Evolutionary conservation across 2,888 invertebrate genomes (phyloP), one percentile per base, ranked within the genome.

Genomic region (Drosophila paramelanica): DNA sequence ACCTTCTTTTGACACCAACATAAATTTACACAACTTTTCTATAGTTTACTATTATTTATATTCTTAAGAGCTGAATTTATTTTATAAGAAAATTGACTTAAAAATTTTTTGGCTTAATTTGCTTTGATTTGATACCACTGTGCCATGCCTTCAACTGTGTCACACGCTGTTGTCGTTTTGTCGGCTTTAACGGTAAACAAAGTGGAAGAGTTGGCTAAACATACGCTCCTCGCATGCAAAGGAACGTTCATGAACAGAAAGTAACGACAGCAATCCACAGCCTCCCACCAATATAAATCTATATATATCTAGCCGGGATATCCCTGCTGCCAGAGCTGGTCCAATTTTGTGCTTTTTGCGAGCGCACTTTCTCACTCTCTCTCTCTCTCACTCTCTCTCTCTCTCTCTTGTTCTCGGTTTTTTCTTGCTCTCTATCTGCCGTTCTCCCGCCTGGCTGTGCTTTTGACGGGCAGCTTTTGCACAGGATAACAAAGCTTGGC

Each of bases 401-500:
- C 23, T 38, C 58, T 60, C 58, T 23, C 2, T 41, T 41, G 33
- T 49, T 41, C 46, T 55, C 46, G 2, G 2, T 1, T 20, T 20
- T 20, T 1, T 46, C 56, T 60, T 43, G 57, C 46, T 58, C 55
- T 42, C 38, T 50, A 7, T 27, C 27, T 27, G 6, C 7, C 27
- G 27, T 31, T 33, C 58, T 61, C 58, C 52, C 61, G 61, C 43
- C 45, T 72, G 57, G 62, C 50, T 75, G 81, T 81, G 71, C 87
- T 67, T 72, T 79, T 73, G 47, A 52, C 55, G 46, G 57, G 43
- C 47, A 74, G 83, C 85, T 82, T 86, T 86, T 77, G 62, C 85
- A 67, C 89, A 88, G 85, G 85, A 86, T 86, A 86, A 86, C 86
- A 86, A 86, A 86, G 85, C 88, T 86, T 68, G 64, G 53, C 66